Evolutionary conservation across 92 coral and sea anemone species (phyloP).

Genomic region (Umimayanthus kanabou): DNA sequence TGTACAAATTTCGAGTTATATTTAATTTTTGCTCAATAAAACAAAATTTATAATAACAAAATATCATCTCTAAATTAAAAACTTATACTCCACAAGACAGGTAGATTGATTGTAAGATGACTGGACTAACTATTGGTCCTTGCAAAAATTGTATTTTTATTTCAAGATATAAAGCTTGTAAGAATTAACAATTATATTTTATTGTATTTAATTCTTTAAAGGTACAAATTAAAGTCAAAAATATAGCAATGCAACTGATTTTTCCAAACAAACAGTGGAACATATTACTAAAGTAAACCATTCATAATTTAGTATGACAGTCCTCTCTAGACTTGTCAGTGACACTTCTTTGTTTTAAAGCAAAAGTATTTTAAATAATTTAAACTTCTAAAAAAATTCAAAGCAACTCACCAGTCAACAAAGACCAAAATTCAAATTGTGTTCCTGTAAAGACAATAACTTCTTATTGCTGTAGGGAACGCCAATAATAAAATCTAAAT

Average conservation of each 20-base stretch:
- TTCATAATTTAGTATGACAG: not conserved
- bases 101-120: not conserved
- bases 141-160: not conserved
- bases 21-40: too few species aligned
- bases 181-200: not conserved
- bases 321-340: not conserved
- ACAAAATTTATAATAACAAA: too few species aligned
- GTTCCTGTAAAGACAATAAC: not conserved
- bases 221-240: not conserved
- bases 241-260: not conserved
- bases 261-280: not conserved
- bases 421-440: not conserved
- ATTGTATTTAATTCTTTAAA: constrained; percentile 9
- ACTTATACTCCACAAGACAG: not conserved
- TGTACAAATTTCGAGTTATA: not conserved
- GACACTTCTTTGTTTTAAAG: constrained; percentile 12
- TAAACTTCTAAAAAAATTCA: constrained; percentile 23
- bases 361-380: constrained; percentile 26
- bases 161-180: not conserved
- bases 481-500: not conserved
- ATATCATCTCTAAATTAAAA: too few species aligned
- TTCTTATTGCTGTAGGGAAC: not conserved
- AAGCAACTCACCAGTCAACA: constrained; percentile 13
- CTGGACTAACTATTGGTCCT: not conserved
- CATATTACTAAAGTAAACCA: constrained; percentile 20